Evolutionary conservation across 1,140 invertebrate species (phyloP).

Genomic region (Cydia splendana): DNA sequence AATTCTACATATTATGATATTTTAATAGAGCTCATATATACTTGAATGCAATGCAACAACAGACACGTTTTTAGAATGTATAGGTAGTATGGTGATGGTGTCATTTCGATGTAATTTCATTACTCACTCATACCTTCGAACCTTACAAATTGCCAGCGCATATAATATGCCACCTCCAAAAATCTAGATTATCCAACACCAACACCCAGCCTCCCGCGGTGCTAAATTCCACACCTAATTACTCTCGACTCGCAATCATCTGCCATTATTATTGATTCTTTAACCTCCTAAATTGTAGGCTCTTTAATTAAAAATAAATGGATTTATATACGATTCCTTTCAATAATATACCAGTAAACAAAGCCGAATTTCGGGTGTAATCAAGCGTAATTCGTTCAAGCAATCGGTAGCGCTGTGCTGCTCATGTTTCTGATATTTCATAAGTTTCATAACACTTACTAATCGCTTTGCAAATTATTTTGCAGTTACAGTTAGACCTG

Average conservation of each 20-base stretch:
- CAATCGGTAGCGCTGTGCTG: too few relatives aligned
- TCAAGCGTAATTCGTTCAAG: neutral
- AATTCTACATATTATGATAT: too few relatives aligned
- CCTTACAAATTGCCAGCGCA: neutral
- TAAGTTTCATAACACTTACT: too few relatives aligned
- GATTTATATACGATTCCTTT: constrained; percentile 43
- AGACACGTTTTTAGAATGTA: too few relatives aligned
- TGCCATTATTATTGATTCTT: constrained; percentile 33
- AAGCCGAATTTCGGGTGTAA: neutral
- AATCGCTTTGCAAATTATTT: too few relatives aligned
- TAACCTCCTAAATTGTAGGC: constrained; percentile 39
- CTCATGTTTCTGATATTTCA: too few relatives aligned
- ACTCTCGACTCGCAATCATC: neutral
- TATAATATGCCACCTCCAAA: neutral
- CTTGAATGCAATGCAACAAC: too few relatives aligned
- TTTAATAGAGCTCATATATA: too few relatives aligned
- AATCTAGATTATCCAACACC: neutral
- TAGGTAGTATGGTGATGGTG: too few relatives aligned
- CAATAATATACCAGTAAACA: neutral
- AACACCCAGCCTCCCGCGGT: neutral
- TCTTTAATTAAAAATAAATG: constrained; percentile 48
- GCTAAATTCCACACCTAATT: constrained; percentile 34
- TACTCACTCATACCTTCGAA: too few relatives aligned
- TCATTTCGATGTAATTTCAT: too few relatives aligned
- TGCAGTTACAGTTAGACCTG: too few relatives aligned